Evolutionary conservation across 2,113 vertebrate species (phyloP).

Genomic region (Scartelaos histophorus): DNA sequence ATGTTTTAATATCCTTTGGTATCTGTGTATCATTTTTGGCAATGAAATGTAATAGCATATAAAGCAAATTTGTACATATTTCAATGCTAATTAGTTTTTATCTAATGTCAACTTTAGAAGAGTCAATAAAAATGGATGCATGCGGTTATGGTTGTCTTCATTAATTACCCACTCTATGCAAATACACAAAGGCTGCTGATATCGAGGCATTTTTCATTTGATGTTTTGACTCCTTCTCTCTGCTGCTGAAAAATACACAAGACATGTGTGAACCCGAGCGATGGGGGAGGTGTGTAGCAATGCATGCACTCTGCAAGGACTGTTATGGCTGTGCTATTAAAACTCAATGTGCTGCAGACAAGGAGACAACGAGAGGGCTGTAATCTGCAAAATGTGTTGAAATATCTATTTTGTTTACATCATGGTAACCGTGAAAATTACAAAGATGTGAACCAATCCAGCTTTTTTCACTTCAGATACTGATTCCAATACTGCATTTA

Average conservation of each 20-base stretch:
- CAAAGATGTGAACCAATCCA: too few relatives aligned
- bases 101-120: not conserved
- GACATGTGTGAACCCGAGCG: not conserved
- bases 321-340: conserved; percentile 14
- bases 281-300: not conserved
- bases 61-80: not conserved
- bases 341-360: conserved; percentile 9
- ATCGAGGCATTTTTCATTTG: conserved; percentile 16
- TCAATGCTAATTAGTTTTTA: not conserved
- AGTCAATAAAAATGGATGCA: not conserved
- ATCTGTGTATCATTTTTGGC: not conserved
- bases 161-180: conserved; percentile 48
- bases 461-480: too few relatives aligned
- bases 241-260: conserved; percentile 1
- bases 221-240: not conserved
- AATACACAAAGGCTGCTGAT: conserved; percentile 16
- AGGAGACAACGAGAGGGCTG: not conserved
- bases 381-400: not conserved
- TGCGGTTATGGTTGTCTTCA: conserved; percentile 42
- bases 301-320: conserved; percentile 6
- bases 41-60: too few relatives aligned
- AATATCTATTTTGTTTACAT: not conserved
- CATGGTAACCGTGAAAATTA: conserved; percentile 2
- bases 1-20: too few relatives aligned
- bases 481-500: too few relatives aligned